Conservation (phyloP, 2,113 vertebrate genomes). For the Phocoena phocoena region DNA sequence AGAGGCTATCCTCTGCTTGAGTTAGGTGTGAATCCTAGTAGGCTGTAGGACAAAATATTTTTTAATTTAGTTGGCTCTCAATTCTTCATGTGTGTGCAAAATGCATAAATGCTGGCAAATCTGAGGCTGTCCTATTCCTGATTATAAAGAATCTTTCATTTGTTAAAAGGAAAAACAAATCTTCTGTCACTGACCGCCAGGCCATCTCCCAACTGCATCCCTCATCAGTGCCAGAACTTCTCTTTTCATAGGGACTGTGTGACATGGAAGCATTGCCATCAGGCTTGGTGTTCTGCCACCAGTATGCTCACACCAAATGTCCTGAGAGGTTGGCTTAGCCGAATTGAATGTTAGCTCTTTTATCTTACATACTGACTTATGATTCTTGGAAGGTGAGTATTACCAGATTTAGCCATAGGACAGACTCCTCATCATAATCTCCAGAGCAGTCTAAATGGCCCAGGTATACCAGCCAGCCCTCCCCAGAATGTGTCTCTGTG, state of each 20-base stretch:
- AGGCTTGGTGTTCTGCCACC: background rate
- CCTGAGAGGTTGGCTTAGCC: background rate
- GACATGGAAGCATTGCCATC: background rate
- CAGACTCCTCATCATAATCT: constrained; percentile 18
- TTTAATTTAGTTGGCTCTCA: background rate
- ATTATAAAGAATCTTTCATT: background rate
- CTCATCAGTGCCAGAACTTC: background rate
- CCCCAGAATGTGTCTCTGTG: background rate
- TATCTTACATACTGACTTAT: background rate
- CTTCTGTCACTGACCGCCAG: background rate
- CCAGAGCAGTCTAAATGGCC: background rate
- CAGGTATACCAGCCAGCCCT: background rate
- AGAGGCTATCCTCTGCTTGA: background rate
- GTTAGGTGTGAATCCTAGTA: background rate
- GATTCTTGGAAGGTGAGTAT: background rate
- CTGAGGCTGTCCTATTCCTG: background rate
- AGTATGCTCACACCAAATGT: background rate
- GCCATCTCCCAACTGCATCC: background rate
- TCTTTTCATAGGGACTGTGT: background rate
- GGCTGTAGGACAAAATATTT: background rate
- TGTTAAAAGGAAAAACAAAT: background rate
- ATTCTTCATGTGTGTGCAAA: background rate
- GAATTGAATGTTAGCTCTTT: background rate
- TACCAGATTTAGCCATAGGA: background rate
- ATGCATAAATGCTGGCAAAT: background rate